phyloP scores from a whole-genome alignment of 1,140 invertebrate species.

The Apis laboriosa region DNA sequence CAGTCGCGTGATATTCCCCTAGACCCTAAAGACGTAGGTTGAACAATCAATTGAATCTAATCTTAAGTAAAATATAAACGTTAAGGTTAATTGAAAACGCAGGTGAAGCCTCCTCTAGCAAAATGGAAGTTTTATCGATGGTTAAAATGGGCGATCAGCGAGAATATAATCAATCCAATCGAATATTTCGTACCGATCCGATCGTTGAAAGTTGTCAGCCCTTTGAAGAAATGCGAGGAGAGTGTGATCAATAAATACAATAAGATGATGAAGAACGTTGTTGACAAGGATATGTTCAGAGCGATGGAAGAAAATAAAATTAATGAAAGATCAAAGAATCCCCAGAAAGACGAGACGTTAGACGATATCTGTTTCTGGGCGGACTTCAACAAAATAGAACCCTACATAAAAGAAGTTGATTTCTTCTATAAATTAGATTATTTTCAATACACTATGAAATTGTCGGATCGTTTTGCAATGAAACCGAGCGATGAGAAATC shows the following conservation, averaged over 20 bases:
- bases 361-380: slow-evolving; percentile 68
- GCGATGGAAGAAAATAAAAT: neutral
- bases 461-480: slow-evolving; percentile 58
- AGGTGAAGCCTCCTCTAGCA: slow-evolving; percentile 64
- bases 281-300: too few species aligned
- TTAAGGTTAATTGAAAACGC: too few species aligned
- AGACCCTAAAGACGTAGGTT: slow-evolving; percentile 63
- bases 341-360: neutral
- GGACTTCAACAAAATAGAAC: slow-evolving; percentile 70
- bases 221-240: slow-evolving; percentile 42
- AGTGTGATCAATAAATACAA: neutral
- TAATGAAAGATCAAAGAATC: neutral
- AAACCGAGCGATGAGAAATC: slow-evolving; percentile 20
- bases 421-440: slow-evolving; percentile 72
- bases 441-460: slow-evolving; percentile 58
- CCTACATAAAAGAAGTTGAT: slow-evolving; percentile 60
- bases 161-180: slow-evolving; percentile 63
- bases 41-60: too few species aligned
- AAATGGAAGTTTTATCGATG: slow-evolving; percentile 75
- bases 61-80: too few species aligned
- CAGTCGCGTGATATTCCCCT: slow-evolving; percentile 72
- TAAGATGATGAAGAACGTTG: neutral
- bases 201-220: slow-evolving; percentile 67
- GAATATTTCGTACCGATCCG: slow-evolving; percentile 66
- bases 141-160: slow-evolving; percentile 74